These are phyloP conservation scores for sheep (Ovis aries) DNA, from an alignment of 2,113 vertebrate species.

Conservation along the genomic window ARS-UI_Ramb_v3.0 NC_056059.1:63296001-63296500, in stretches of 20 bases:
- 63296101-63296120: neutral
- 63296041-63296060: neutral
- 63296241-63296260: neutral
- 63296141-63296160: neutral
- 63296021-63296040: neutral
- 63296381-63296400: neutral
- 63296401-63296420: neutral
- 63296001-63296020: neutral
- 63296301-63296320: neutral
- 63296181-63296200: neutral
- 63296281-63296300: neutral
- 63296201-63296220: neutral
- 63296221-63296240: neutral
- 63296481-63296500: neutral
- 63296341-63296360: no score
- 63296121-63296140: neutral
- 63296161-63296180: neutral
- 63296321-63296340: neutral
- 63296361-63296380: neutral
- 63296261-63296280: neutral
- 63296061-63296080: neutral
- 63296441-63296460: neutral
- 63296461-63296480: rapidly evolving
- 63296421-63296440: neutral
- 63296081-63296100: neutral